A percentile compares a stretch with the other conserved stretches of the same genome.
Evolutionary conservation across 2,888 invertebrate species (phyloP).

Genomic region (Cancer borealis): DNA sequence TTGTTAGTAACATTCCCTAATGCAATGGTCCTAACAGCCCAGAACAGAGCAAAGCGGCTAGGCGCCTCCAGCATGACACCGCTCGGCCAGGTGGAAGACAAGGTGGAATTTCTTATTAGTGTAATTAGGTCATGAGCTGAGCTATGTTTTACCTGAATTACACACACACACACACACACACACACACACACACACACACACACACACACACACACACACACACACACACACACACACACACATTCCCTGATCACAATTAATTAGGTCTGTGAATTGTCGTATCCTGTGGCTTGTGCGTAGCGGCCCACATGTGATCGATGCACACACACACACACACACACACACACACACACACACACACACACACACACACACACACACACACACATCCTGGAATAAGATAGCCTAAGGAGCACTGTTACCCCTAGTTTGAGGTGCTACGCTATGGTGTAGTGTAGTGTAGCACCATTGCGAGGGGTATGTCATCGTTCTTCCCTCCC

Average conservation of each 20-base stretch:
- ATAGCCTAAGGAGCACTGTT: neutral
- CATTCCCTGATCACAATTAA: slow-evolving; percentile 14
- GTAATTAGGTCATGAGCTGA: neutral
- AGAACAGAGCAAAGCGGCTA: neutral
- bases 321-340: slow-evolving; percentile 44
- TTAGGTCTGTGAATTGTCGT: slow-evolving; percentile 27
- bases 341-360: neutral
- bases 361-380: neutral
- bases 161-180: neutral
- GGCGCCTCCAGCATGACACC: neutral
- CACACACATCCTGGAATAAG: no score
- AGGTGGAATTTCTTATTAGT: neutral
- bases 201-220: slow-evolving; percentile 36
- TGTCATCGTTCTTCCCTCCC: neutral
- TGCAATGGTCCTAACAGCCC: neutral
- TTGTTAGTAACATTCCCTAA: neutral
- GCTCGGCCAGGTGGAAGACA: neutral
- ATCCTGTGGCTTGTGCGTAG: neutral
- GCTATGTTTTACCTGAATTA: slow-evolving; percentile 9
- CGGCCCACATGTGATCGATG: neutral
- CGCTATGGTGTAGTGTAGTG: neutral
- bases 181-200: slow-evolving; percentile 17
- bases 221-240: slow-evolving; percentile 35
- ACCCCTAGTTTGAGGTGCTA: neutral
- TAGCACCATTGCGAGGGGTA: neutral